Percentiles rank a stretch among this genome's conserved stretches.
These are phyloP conservation scores for Clytia hemisphaerica DNA, from an alignment of 30 jellyfish, hydroid and myxozoan species.

Conservation along the genomic window DNA sequence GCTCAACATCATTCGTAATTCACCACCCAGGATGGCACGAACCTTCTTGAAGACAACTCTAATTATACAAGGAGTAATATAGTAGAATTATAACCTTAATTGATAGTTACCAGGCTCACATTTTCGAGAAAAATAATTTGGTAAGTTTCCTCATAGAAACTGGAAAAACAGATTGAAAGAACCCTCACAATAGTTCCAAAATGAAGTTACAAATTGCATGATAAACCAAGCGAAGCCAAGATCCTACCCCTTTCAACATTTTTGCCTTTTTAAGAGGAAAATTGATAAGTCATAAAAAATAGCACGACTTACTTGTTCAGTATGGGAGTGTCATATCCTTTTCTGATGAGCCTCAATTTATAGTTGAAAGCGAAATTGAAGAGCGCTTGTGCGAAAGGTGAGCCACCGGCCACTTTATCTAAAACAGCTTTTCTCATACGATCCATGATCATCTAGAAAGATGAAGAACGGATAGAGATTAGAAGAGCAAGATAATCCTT, in stretches of 20 bases:
- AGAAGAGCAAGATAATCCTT: not conserved
- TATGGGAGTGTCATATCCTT: conserved; percentile 86
- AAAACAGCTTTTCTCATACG: conserved; percentile 72
- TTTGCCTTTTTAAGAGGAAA: no score
- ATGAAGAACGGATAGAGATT: not conserved
- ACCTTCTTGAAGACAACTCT: conserved; percentile 76
- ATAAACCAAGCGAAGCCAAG: no score
- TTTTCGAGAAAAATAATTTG: not conserved
- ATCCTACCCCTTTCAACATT: no score
- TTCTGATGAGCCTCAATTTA: conserved; percentile 48
- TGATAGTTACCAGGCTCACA: not conserved
- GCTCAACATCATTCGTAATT: conserved; percentile 61
- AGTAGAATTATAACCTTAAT: not conserved
- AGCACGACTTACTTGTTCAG: conserved; percentile 46
- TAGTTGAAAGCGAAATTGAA: conserved; percentile 75
- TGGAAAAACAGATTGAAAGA: no score
- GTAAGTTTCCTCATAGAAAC: not conserved
- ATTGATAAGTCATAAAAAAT: not conserved
- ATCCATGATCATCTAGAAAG: conserved; percentile 82
- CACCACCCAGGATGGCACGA: conserved; percentile 85
- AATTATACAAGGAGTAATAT: not conserved
- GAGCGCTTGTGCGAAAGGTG: conserved; percentile 47
- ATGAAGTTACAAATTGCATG: no score
- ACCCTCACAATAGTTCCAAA: no score
- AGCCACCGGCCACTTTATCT: conserved; percentile 81